Base-by-base conservation (phyloP, 2,113 vertebrate genomes). In the Scalopus aquaticus region DNA sequence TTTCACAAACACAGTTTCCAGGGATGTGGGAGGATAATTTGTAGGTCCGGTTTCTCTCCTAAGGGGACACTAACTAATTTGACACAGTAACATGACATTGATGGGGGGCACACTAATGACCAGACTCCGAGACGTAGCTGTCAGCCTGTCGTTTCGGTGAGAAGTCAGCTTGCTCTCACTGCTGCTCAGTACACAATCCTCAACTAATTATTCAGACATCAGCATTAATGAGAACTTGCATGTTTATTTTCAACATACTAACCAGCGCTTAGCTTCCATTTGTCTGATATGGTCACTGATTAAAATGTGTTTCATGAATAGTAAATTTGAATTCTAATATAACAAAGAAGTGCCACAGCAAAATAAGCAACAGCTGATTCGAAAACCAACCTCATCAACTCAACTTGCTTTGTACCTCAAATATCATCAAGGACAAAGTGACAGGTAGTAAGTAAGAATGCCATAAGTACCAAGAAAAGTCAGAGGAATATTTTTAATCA, bases 201-300 rank as follows among this genome's bases (percentile, higher is more conserved):
- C 96, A 94, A 97, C 97, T 98, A 98, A 98, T 98, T 98, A 98
- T 98, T 98, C 96, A 98, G 97, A 98, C 90, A 95, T 94, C 78
- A 78, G 97, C 97, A 96, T 97, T 98, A 98, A 98, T 98, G 98
- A 98, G 98, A 98, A 96, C 95, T 95, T 94, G 76, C 76, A 56
- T 95, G 97, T 97, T 98, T 98, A 97, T 96, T 98, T 96, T 96
- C 96, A 98, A 96, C 84, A 91, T 70, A 95, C 72, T 82, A 97
- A 97, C 97, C 83, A 16, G 96, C 60, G 67, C 56, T 97, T 97
- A 97, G 97, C 97, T 97, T 96, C 97, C 96, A 97, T 98, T 98
- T 98, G 97, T 98, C 97, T 97, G 98, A 98, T 97, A 98, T 44
- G 76, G 97, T 97, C 97, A 96, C 79, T 98, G 98, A 98, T 98